These are phyloP conservation scores for Lutjanus erythropterus DNA, from an alignment of 2,113 vertebrate genomes.

Conservation along the genomic window DNA sequence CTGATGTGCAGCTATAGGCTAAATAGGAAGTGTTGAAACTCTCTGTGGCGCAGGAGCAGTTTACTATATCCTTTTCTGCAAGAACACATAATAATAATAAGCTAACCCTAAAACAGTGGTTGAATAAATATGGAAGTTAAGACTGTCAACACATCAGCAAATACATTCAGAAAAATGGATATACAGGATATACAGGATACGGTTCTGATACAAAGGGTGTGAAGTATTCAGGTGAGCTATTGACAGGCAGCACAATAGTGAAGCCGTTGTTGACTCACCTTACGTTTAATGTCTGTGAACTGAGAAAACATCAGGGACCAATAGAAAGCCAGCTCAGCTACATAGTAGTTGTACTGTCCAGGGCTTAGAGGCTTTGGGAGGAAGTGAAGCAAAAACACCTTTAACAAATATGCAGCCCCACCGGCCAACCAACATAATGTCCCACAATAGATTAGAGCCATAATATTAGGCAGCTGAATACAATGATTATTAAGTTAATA, in stretches of 20 bases:
- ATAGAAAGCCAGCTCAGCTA: constrained; percentile 93
- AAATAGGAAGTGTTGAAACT: background rate
- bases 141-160: background rate
- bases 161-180: background rate
- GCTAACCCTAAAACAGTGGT: background rate
- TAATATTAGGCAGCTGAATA: background rate
- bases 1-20: background rate
- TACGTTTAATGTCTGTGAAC: constrained; percentile 94
- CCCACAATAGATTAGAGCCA: background rate
- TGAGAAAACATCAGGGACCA: constrained; percentile 96
- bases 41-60: background rate
- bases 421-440: background rate
- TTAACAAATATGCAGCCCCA: constrained; percentile 23
- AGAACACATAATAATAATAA: background rate
- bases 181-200: no score
- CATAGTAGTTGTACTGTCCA: constrained; percentile 92
- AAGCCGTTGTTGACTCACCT: constrained; percentile 86
- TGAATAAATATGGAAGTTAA: background rate
- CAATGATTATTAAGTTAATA: background rate
- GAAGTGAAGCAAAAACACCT: constrained; percentile 59
- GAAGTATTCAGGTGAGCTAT: background rate
- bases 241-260: constrained; percentile 1
- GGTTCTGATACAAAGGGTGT: background rate
- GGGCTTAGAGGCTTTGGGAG: constrained; percentile 87
- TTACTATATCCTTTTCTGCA: constrained; percentile 21